Evolutionary conservation across 2,797 vertebrate genomes (phyloP).

Genomic region (Craterocephalus amniculus): DNA sequence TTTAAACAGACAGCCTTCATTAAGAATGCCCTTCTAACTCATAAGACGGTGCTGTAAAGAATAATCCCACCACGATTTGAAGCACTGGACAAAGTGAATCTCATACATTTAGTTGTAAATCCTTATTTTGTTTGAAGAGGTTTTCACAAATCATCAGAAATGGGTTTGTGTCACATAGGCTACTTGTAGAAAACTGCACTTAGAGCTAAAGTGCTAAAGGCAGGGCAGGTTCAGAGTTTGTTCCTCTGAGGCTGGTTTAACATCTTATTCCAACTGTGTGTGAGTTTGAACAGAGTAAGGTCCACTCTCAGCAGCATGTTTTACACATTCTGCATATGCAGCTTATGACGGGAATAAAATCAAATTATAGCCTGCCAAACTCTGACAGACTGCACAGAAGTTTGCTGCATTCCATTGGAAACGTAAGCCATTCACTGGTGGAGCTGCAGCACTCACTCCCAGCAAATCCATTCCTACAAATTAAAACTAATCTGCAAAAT

Average conservation of each 20-base stretch:
- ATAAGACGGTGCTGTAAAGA: conserved; percentile 8
- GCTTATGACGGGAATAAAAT: conserved; percentile 36
- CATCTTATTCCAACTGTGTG: conserved; percentile 11
- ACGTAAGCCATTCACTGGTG: conserved; percentile 19
- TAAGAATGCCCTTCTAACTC: conserved; percentile 41
- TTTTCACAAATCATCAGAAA: not conserved
- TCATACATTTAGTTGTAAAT: conserved; percentile 19
- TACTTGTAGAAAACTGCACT: conserved; percentile 15
- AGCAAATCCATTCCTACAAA: not conserved
- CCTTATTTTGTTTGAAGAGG: conserved; percentile 11
- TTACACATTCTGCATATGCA: conserved; percentile 46
- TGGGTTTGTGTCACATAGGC: not conserved
- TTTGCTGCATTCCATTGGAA: conserved; percentile 57
- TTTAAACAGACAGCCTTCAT: conserved; percentile 33
- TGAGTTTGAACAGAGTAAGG: conserved; percentile 12
- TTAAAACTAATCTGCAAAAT: not conserved
- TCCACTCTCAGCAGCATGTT: conserved; percentile 27
- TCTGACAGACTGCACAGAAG: conserved; percentile 57
- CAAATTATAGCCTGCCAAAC: conserved; percentile 54
- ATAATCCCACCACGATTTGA: conserved; percentile 20
- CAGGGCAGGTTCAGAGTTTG: conserved; percentile 15
- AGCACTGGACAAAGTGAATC: not conserved
- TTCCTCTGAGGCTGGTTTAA: conserved; percentile 6
- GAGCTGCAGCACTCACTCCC: conserved; percentile 18
- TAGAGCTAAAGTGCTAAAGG: conserved; percentile 8